phyloP scores from a whole-genome alignment of 2,113 vertebrate genomes.

The Triplophysa rosa region DNA sequence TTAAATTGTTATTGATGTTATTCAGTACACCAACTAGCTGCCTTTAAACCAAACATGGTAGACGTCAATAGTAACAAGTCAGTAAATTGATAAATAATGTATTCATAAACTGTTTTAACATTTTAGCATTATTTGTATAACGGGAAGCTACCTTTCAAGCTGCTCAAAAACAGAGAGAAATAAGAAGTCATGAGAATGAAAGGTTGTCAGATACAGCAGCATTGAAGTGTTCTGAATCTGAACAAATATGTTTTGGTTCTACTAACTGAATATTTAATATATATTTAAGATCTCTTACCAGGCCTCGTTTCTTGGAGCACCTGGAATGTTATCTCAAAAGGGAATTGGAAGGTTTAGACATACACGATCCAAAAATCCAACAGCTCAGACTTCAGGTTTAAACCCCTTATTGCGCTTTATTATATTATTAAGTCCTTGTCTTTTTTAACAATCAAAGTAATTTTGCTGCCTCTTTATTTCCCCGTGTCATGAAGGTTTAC shows the following conservation, averaged over 20 bases:
- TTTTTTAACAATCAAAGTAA: background rate
- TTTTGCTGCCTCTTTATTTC: background rate
- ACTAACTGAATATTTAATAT: slow-evolving; percentile 13
- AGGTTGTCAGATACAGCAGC: background rate
- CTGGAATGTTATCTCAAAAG: slow-evolving; percentile 73
- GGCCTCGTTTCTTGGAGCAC: slow-evolving; percentile 74
- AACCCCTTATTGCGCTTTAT: background rate
- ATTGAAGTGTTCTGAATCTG: background rate
- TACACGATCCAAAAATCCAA: slow-evolving; percentile 66
- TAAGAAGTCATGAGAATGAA: slow-evolving; percentile 59
- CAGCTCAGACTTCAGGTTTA: slow-evolving; percentile 80
- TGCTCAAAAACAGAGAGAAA: slow-evolving; percentile 58
- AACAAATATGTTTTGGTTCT: background rate
- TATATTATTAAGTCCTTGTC: background rate
- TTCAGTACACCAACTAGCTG: too few species aligned
- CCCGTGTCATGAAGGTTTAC: slow-evolving; percentile 72
- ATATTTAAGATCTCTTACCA: slow-evolving; percentile 61
- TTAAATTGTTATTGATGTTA: background rate
- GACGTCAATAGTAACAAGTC: too few species aligned
- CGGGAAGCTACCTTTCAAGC: slow-evolving; percentile 59
- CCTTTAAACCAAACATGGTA: too few species aligned
- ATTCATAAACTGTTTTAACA: too few species aligned
- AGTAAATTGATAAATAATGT: too few species aligned
- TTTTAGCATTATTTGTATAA: too few species aligned
- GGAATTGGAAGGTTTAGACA: slow-evolving; percentile 72